phyloP scores from a whole-genome alignment of 1,140 invertebrate species.

The Trichoplusia ni region DNA sequence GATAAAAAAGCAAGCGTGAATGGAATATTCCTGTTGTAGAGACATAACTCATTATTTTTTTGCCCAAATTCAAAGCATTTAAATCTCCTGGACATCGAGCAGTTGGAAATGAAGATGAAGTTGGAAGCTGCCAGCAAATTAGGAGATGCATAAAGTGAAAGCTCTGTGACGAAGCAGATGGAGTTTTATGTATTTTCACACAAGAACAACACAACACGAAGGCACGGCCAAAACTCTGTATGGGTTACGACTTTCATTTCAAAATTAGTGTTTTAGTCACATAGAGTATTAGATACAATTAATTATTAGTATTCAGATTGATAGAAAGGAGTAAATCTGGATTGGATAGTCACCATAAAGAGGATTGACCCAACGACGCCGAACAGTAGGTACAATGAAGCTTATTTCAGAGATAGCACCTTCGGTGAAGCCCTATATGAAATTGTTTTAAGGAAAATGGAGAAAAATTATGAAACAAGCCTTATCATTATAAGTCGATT shows the following conservation, averaged over 20 bases:
- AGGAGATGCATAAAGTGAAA: neutral
- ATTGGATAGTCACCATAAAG: slow-evolving; percentile 60
- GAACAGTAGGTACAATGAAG: slow-evolving; percentile 50
- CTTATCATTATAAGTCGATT: neutral
- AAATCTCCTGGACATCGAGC: no score
- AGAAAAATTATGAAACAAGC: neutral
- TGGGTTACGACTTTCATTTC: slow-evolving; percentile 40
- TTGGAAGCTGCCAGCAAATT: no score
- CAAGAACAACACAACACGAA: slow-evolving; percentile 53
- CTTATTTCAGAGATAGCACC: slow-evolving; percentile 59
- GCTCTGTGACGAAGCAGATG: no score
- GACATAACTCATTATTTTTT: no score
- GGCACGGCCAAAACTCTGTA: slow-evolving; percentile 77
- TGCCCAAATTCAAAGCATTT: no score
- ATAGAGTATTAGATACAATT: neutral
- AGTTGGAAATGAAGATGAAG: no score
- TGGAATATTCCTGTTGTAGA: no score
- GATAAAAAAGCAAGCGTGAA: no score
- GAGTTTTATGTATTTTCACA: neutral
- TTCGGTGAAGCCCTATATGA: slow-evolving; percentile 23
- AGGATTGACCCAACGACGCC: slow-evolving; percentile 74
- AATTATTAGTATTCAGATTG: neutral
- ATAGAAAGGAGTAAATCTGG: slow-evolving; percentile 25
- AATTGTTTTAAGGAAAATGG: neutral
- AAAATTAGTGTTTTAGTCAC: no score